A percentile compares a stretch with the other conserved stretches of the same genome.
Conservation (phyloP, 2,888 invertebrate genomes). For the Agonopterix heracliana region DNA sequence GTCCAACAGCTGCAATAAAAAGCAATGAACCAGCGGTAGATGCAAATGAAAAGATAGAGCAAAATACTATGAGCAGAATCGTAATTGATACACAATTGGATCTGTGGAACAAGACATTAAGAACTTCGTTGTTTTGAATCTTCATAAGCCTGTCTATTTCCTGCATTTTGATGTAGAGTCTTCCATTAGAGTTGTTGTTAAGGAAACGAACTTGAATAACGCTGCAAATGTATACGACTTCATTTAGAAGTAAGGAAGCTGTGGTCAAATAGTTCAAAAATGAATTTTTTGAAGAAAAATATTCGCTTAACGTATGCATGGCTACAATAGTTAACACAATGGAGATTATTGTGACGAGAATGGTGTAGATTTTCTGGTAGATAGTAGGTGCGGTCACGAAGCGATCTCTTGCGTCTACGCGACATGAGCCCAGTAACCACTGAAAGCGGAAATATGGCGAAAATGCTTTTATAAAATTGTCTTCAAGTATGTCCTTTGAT, state of each 20-base stretch:
- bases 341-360: slow-evolving; percentile 9
- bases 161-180: slow-evolving; percentile 41
- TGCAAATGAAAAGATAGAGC: slow-evolving; percentile 11
- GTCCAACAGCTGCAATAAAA: slow-evolving; percentile 2
- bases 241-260: neutral
- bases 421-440: slow-evolving; percentile 34
- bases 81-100: neutral
- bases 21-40: neutral
- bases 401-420: slow-evolving; percentile 36
- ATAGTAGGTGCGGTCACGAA: slow-evolving; percentile 37
- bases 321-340: neutral
- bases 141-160: slow-evolving; percentile 44
- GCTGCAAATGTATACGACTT: slow-evolving; percentile 15
- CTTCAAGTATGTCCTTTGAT: slow-evolving; percentile 42
- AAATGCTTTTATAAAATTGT: slow-evolving; percentile 32
- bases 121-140: slow-evolving; percentile 24
- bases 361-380: slow-evolving; percentile 36
- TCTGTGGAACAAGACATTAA: neutral
- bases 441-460: slow-evolving; percentile 29
- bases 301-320: neutral
- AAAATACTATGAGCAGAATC: slow-evolving; percentile 5
- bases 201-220: slow-evolving; percentile 38
- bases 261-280: neutral
- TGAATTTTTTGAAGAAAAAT: neutral
- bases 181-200: slow-evolving; percentile 32